Evolutionary conservation across 2,888 invertebrate species (phyloP).

Genomic region (Cephus spinipes): DNA sequence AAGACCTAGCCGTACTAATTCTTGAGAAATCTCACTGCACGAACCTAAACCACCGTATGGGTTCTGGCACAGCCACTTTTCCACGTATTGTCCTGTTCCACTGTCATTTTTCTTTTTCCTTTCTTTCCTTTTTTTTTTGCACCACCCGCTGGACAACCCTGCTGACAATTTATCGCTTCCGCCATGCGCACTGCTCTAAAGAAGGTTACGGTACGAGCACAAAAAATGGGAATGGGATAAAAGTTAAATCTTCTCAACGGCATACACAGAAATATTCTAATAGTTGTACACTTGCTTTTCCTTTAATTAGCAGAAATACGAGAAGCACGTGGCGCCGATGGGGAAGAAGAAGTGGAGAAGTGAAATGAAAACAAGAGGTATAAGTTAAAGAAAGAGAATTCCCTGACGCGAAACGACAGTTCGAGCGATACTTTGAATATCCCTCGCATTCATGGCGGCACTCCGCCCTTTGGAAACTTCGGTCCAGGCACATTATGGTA

Average conservation of each 20-base stretch:
- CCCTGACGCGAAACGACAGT: neutral
- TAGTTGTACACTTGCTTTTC: no score
- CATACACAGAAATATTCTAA: no score
- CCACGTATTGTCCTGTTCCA: neutral
- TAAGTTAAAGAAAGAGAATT: no score
- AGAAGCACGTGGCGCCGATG: no score
- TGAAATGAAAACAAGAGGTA: no score
- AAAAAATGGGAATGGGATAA: neutral
- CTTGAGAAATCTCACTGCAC: no score
- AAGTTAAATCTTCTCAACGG: no score
- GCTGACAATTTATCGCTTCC: conserved; percentile 30
- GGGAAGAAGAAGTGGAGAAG: no score
- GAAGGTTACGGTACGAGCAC: neutral
- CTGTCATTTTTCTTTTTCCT: conserved; percentile 2
- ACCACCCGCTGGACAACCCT: conserved; percentile 3
- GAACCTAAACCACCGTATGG: no score
- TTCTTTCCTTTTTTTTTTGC: neutral
- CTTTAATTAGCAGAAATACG: no score
- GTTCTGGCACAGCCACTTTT: no score
- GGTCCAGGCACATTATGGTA: conserved; percentile 23
- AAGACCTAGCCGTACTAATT: no score
- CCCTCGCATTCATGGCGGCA: conserved; percentile 3
- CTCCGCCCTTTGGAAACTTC: conserved; percentile 3
- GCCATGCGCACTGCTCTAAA: conserved; percentile 3
- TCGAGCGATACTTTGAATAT: conserved; percentile 1